Percentiles rank a stretch among this genome's conserved stretches.
Conservation (phyloP, 1,140 invertebrate species). For the Spodoptera frugiperda region DNA sequence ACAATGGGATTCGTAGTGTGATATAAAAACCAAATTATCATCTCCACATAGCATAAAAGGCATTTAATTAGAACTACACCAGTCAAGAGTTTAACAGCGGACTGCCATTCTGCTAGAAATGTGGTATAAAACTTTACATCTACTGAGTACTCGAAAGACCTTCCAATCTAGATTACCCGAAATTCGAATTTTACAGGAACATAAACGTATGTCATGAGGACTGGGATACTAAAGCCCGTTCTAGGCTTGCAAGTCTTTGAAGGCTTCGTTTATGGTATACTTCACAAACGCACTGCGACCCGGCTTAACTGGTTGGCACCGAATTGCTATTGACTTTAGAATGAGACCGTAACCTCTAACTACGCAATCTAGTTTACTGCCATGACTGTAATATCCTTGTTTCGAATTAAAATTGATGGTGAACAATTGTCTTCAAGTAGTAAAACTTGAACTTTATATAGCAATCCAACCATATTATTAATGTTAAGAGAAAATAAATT, state of each 20-base stretch:
- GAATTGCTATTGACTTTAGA: constrained; percentile 18
- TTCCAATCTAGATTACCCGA: neutral
- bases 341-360: constrained; percentile 9
- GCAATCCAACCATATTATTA: too few relatives aligned
- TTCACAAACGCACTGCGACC: neutral
- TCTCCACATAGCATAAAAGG: too few relatives aligned
- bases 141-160: too few relatives aligned
- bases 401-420: neutral
- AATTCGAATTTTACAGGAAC: constrained; percentile 8
- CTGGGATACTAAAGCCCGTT: neutral
- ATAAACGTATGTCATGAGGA: neutral
- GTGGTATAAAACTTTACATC: too few relatives aligned
- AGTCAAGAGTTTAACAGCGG: too few relatives aligned
- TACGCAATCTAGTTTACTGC: neutral
- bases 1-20: too few relatives aligned
- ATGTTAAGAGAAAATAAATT: neutral
- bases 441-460: too few relatives aligned
- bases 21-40: too few relatives aligned
- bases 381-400: neutral
- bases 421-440: too few relatives aligned
- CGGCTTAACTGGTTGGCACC: constrained; percentile 10
- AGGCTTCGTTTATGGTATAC: constrained; percentile 15
- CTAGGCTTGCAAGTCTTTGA: neutral
- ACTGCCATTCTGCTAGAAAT: too few relatives aligned
- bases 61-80: too few relatives aligned